Conservation (phyloP, 1,140 invertebrate species). For the Tigriopus japonicus region DNA sequence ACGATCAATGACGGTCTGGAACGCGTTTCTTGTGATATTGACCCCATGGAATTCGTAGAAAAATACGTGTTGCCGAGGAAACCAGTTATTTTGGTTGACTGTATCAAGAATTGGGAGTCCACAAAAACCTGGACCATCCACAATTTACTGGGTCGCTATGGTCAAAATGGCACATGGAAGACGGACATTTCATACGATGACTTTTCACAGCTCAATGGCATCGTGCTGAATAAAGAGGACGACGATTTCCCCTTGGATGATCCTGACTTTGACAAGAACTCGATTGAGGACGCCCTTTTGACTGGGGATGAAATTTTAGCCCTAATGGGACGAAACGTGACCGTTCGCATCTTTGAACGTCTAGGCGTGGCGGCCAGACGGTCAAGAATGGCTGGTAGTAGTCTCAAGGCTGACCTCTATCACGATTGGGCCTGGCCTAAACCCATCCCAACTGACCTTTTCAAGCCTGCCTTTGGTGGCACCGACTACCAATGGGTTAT, state of each 20-base stretch:
- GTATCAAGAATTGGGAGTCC: not conserved
- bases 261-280: not conserved
- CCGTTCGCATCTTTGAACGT: not conserved
- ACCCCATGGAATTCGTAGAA: not conserved
- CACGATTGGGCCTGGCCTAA: not conserved
- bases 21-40: not conserved
- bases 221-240: not conserved
- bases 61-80: not conserved
- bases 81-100: not conserved
- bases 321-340: not conserved
- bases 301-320: not conserved
- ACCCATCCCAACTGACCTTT: not conserved
- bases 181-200: not conserved
- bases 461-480: not conserved
- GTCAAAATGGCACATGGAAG: not conserved
- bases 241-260: not conserved
- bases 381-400: not conserved
- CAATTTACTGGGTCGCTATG: not conserved
- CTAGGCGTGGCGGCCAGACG: not conserved
- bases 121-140: not conserved
- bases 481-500: slow-evolving; percentile 2
- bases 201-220: not conserved
- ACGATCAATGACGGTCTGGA: not conserved
- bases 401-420: not conserved
- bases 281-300: not conserved